phyloP scores from a whole-genome alignment of 2,888 invertebrate species.

The Margaritifera margaritifera region DNA sequence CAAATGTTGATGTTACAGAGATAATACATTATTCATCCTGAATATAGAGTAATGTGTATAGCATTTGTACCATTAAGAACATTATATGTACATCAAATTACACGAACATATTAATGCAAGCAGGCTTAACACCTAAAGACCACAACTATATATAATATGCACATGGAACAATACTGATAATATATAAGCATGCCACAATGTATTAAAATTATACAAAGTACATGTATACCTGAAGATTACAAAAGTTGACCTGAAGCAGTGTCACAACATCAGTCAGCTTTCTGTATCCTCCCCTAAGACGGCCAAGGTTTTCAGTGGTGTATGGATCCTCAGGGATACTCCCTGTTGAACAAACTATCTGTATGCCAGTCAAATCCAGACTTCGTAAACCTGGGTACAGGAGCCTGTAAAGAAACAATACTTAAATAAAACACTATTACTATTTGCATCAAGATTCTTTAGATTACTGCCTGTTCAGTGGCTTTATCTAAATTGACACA shows the following conservation, averaged over 20 bases:
- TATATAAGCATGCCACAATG: too few relatives aligned
- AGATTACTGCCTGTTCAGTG: not conserved
- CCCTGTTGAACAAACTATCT: constrained; percentile 44
- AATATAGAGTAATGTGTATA: too few relatives aligned
- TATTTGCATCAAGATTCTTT: not conserved
- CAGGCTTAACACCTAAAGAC: too few relatives aligned
- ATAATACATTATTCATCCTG: too few relatives aligned
- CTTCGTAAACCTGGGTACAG: constrained; percentile 50
- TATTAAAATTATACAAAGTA: not conserved
- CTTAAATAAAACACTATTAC: too few relatives aligned
- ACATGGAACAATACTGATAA: too few relatives aligned
- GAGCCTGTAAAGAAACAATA: constrained; percentile 32
- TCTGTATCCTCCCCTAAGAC: constrained; percentile 75
- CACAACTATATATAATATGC: too few relatives aligned
- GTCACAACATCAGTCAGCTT: constrained; percentile 78
- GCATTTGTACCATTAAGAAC: too few relatives aligned
- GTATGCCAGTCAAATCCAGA: constrained; percentile 44
- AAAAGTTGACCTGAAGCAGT: constrained; percentile 80
- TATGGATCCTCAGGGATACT: constrained; percentile 73
- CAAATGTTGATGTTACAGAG: too few relatives aligned
- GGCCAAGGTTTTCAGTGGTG: constrained; percentile 81
- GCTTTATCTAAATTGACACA: not conserved
- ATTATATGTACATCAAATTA: too few relatives aligned
- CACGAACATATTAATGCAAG: too few relatives aligned
- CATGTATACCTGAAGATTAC: constrained; percentile 73